These are phyloP conservation scores for Automeris io DNA, from an alignment of 2,888 invertebrate species.

Conservation along the genomic window DNA sequence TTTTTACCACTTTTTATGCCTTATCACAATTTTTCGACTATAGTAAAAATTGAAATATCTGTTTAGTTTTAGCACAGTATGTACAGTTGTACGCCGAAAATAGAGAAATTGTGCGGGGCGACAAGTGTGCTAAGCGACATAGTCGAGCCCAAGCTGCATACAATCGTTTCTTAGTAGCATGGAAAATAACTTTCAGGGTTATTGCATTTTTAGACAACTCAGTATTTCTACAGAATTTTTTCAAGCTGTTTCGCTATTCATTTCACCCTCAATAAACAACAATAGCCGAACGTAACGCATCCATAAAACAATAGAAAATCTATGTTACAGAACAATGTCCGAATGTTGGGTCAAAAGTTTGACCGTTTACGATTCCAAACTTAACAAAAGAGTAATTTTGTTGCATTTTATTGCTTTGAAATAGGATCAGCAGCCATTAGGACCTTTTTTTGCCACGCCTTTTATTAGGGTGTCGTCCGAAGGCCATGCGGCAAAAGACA, in stretches of 20 bases:
- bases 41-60: too few species aligned
- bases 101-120: too few species aligned
- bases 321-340: slow-evolving; percentile 33
- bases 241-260: slow-evolving; percentile 18
- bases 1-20: too few species aligned
- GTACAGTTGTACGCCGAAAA: too few species aligned
- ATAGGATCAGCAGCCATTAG: slow-evolving; percentile 72
- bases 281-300: slow-evolving; percentile 41
- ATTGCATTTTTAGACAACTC: too few species aligned
- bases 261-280: slow-evolving; percentile 29
- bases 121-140: too few species aligned
- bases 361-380: slow-evolving; percentile 55
- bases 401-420: slow-evolving; percentile 73
- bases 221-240: slow-evolving; percentile 1
- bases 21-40: too few species aligned
- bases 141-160: too few species aligned
- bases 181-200: too few species aligned
- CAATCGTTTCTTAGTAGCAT: too few species aligned
- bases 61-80: too few species aligned
- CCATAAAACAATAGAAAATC: slow-evolving; percentile 56
- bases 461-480: slow-evolving; percentile 75
- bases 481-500: slow-evolving; percentile 68
- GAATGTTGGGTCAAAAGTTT: slow-evolving; percentile 40
- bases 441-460: slow-evolving; percentile 69
- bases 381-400: slow-evolving; percentile 73